These are phyloP conservation scores for Theristus sp. DNA, from an alignment of 2,888 invertebrate species.

Conservation along the genomic window DNA sequence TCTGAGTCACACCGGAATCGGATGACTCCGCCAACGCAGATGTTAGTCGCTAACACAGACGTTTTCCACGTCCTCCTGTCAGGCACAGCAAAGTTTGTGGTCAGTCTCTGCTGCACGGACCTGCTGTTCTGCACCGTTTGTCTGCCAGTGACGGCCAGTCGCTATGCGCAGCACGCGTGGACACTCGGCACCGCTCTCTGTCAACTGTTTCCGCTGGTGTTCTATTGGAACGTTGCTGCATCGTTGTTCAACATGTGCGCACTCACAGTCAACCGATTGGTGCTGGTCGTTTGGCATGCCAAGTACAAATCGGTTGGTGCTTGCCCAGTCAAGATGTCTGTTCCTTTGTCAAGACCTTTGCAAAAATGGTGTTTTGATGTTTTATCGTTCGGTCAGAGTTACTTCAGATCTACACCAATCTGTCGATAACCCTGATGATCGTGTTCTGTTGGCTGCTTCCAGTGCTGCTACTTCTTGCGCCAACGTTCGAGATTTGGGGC, in stretches of 20 bases:
- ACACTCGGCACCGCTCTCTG: conserved; percentile 53
- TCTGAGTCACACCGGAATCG: too few relatives aligned
- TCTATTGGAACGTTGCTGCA: conserved; percentile 66
- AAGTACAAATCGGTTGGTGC: not conserved
- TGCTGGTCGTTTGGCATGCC: conserved; percentile 36
- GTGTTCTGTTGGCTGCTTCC: conserved; percentile 56
- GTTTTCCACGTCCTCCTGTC: conserved; percentile 71
- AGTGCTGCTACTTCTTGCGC: conserved; percentile 55
- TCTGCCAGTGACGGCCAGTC: conserved; percentile 65
- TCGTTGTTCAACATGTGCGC: conserved; percentile 60
- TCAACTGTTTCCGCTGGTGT: conserved; percentile 53
- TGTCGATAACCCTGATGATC: conserved; percentile 60
- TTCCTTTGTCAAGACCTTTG: not conserved
- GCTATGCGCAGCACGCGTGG: conserved; percentile 67
- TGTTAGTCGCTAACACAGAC: too few relatives aligned
- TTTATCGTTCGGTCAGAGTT: not conserved
- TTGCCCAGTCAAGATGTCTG: not conserved
- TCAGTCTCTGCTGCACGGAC: conserved; percentile 71
- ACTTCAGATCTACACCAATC: conserved; percentile 52
- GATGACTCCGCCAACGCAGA: too few relatives aligned
- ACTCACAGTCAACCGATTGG: conserved; percentile 61
- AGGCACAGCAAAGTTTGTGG: conserved; percentile 34
- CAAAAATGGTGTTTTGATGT: not conserved
- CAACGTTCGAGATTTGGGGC: conserved; percentile 61
- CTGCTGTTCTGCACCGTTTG: conserved; percentile 68